Evolutionary conservation across 2,797 vertebrate genomes (phyloP).

Genomic region (Protonibea diacanthus): DNA sequence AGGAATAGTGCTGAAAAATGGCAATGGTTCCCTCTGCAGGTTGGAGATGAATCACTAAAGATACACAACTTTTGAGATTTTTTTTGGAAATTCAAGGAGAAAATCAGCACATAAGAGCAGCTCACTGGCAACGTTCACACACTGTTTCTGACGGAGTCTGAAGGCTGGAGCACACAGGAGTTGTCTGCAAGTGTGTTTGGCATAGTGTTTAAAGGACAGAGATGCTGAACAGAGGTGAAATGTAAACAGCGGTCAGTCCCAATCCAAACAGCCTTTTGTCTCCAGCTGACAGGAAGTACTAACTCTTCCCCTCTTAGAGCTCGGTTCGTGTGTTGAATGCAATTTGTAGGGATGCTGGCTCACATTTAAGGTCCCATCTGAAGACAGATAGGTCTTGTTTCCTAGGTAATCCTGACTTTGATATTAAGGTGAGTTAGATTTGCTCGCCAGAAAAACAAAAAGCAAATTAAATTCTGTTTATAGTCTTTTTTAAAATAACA

Average conservation of each 20-base stretch:
- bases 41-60: slow-evolving; percentile 38
- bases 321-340: slow-evolving; percentile 41
- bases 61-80: slow-evolving; percentile 19
- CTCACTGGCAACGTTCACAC: slow-evolving; percentile 6
- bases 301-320: slow-evolving; percentile 68
- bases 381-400: slow-evolving; percentile 34
- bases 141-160: slow-evolving; percentile 33
- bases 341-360: slow-evolving; percentile 44
- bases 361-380: slow-evolving; percentile 39
- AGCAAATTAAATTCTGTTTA: background rate
- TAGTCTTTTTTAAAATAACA: background rate
- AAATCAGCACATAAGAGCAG: slow-evolving; percentile 32
- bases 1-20: slow-evolving; percentile 39
- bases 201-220: slow-evolving; percentile 49
- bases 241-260: slow-evolving; percentile 64
- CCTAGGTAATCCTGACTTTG: slow-evolving; percentile 20
- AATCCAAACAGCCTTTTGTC: slow-evolving; percentile 69
- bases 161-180: slow-evolving; percentile 19
- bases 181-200: slow-evolving; percentile 40
- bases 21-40: slow-evolving; percentile 46
- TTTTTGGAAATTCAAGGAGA: slow-evolving; percentile 24
- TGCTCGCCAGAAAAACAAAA: background rate
- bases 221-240: slow-evolving; percentile 56
- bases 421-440: slow-evolving; percentile 16
- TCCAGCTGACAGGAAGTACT: slow-evolving; percentile 65